Evolutionary conservation across 2,797 vertebrate genomes (phyloP), one percentile per base, ranked within the genome.

Genomic region (Hippopotamyrus pictus): DNA sequence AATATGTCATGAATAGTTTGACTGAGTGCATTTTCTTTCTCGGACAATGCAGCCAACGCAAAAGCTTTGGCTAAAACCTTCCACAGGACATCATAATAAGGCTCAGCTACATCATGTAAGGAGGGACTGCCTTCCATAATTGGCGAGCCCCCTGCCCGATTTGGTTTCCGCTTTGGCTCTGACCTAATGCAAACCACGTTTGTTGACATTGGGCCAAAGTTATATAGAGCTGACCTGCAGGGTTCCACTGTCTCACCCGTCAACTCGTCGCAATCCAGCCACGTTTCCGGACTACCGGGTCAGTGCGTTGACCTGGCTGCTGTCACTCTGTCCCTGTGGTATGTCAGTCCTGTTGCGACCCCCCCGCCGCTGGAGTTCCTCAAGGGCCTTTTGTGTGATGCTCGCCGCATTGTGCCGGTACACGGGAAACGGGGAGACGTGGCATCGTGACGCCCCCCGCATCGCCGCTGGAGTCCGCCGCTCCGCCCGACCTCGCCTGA

Each of bases 131-230:
- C 92, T 89, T 89, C 89, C 91, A 93, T 92, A 93, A 95, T 95
- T 93, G 94, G 91, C 91, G 92, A 86, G 88, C 90, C 89, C 92
- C 94, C 91, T 92, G 93, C 95, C 92, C 90, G 90, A 93, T 94
- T 94, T 91, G 91, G 92, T 94, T 94, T 95, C 93, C 90, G 76
- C 94, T 92, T 90, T 92, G 79, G 90, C 90, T 14, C 48, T 90
- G 89, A 91, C 89, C 91, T 95, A 95, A 96, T 93, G 92, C 91
- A 92, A 95, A 94, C 94, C 95, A 95, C 93, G 93, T 95, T 95
- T 92, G 92, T 91, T 91, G 91, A 92, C 25, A 89, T 89, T 86
- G 89, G 87, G 79, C 88, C 76, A 91, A 59, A 48, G 85, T 94
- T 95, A 94, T 93, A 90, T 82, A 91, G 91, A 93, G 88, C 95